A percentile compares a stretch with the other conserved stretches of the same genome.
These are phyloP conservation scores for Odontocolon sp. DNA, from an alignment of 2,888 invertebrate species.

Conservation along the genomic window DNA sequence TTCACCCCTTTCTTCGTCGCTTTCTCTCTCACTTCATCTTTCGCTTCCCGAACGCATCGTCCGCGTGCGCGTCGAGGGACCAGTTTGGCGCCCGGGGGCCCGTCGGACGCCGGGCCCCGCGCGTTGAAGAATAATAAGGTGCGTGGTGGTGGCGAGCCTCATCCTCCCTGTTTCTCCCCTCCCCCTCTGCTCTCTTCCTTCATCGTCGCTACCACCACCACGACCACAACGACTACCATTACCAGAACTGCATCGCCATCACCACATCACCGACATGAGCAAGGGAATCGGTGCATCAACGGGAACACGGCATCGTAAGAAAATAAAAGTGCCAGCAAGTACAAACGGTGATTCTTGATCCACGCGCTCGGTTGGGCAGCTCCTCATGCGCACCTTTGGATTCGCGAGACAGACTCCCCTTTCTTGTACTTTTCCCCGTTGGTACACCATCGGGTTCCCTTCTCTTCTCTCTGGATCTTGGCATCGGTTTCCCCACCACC, in stretches of 20 bases:
- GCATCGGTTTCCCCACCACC: too few species aligned
- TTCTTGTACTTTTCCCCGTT: constrained; percentile 40
- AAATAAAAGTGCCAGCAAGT: neutral
- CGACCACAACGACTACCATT: too few species aligned
- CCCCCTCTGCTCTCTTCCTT: constrained; percentile 22
- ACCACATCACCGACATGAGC: neutral
- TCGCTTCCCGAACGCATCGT: constrained; percentile 50
- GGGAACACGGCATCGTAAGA: neutral
- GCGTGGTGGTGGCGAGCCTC: constrained; percentile 5
- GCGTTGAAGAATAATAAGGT: constrained; percentile 38
- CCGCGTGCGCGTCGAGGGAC: constrained; percentile 48
- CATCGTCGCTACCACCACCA: neutral
- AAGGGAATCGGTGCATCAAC: neutral
- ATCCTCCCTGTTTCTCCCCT: constrained; percentile 39
- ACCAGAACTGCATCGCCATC: neutral
- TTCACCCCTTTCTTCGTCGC: constrained; percentile 40
- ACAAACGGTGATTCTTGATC: neutral
- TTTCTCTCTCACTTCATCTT: constrained; percentile 21
- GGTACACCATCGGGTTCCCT: constrained; percentile 40
- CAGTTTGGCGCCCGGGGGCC: constrained; percentile 54
- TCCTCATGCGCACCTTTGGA: neutral
- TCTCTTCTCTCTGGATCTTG: constrained; percentile 59
- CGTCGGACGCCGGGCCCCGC: constrained; percentile 40
- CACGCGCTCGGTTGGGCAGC: neutral
- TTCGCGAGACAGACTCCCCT: constrained; percentile 23